These are phyloP conservation scores for Odontocolon sp. DNA, from an alignment of 2,888 invertebrate species.

Conservation along the genomic window DNA sequence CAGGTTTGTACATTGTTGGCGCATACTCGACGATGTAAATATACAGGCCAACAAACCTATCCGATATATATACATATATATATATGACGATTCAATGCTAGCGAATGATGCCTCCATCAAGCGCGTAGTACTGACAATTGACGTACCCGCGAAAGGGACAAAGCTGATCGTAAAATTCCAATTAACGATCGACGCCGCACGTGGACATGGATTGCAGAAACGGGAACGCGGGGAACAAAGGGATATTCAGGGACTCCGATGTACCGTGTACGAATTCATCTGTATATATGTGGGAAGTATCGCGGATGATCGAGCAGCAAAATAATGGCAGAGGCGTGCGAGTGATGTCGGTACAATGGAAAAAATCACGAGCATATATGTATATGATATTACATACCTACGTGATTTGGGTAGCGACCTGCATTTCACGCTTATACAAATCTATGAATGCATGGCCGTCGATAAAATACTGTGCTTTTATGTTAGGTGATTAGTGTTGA, in stretches of 20 bases:
- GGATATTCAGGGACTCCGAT: conserved; percentile 18
- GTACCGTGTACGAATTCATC: conserved; percentile 27
- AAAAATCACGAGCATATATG: conserved; percentile 18
- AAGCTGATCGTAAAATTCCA: conserved; percentile 71
- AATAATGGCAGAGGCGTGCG: conserved; percentile 52
- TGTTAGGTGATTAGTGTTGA: too few species aligned
- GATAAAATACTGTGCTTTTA: conserved; percentile 31
- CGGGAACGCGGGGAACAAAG: conserved; percentile 3
- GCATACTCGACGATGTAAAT: conserved; percentile 8
- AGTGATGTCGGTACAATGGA: conserved; percentile 45
- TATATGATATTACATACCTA: conserved; percentile 3
- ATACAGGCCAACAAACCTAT: conserved; percentile 4
- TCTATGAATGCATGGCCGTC: conserved; percentile 3
- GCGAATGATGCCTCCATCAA: conserved; percentile 67
- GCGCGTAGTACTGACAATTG: conserved; percentile 63
- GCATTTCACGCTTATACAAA: conserved; percentile 25
- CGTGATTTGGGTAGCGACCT: conserved; percentile 22
- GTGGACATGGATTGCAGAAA: conserved; percentile 28
- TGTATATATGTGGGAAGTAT: conserved; percentile 38
- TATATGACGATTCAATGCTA: conserved; percentile 21
- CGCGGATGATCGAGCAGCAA: conserved; percentile 41
- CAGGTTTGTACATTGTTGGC: neutral
- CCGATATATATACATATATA: too few species aligned
- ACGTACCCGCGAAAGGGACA: conserved; percentile 59
- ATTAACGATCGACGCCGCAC: conserved; percentile 63